These are phyloP conservation scores for Gila orcuttii DNA, from an alignment of 2,113 vertebrate species.

Conservation along the genomic window DNA sequence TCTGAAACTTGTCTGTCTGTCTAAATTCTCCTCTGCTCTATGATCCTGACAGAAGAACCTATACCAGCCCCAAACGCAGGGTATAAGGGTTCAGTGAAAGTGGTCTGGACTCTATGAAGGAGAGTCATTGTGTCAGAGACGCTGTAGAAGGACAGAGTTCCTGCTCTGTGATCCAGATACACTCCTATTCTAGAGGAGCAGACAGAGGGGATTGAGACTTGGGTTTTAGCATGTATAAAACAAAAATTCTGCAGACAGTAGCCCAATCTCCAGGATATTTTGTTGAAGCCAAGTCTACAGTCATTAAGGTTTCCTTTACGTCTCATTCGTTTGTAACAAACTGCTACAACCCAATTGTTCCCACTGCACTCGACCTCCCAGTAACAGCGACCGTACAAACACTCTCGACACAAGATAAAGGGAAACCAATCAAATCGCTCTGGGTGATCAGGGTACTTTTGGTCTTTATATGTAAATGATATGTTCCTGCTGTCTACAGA, in stretches of 20 bases:
- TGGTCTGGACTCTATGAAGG: no score
- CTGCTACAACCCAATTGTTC: background rate
- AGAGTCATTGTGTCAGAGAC: no score
- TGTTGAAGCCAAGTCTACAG: conserved; percentile 29
- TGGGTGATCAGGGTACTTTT: no score
- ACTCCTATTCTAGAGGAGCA: no score
- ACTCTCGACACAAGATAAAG: conserved; percentile 35
- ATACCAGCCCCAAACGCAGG: no score
- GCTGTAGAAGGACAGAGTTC: no score
- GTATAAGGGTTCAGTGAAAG: no score
- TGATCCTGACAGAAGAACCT: no score
- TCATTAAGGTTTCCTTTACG: conserved; percentile 6
- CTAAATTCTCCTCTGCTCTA: background rate
- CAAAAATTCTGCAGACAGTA: conserved; percentile 71
- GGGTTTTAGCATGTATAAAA: conserved; percentile 62
- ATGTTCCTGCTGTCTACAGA: conserved; percentile 32
- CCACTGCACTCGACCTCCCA: conserved; percentile 38
- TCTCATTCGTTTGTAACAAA: conserved; percentile 31
- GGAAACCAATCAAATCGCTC: background rate
- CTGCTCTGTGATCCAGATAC: no score
- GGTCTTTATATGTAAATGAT: accelerated
- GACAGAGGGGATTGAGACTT: no score
- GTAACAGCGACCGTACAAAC: conserved; percentile 6
- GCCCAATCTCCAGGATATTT: conserved; percentile 52
- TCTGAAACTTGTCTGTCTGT: accelerated